These are phyloP conservation scores for Dicaeum eximium DNA, from an alignment of 2,113 vertebrate species.

Conservation along the genomic window DNA sequence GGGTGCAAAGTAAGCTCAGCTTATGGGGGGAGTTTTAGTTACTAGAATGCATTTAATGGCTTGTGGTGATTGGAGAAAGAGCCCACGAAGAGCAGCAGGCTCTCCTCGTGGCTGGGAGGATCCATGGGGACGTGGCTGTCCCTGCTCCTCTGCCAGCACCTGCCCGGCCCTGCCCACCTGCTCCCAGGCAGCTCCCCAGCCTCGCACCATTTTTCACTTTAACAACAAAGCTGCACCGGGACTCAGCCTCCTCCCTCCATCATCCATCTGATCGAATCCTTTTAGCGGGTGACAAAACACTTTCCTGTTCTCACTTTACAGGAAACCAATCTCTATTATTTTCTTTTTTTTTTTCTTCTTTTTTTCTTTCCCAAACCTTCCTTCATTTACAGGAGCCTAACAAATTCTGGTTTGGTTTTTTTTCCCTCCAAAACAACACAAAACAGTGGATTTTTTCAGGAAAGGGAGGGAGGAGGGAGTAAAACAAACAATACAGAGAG, in stretches of 20 bases:
- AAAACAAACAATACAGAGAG: background rate
- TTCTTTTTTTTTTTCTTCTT: too few species aligned
- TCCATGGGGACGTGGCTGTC: background rate
- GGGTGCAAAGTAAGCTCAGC: background rate
- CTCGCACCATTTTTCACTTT: background rate
- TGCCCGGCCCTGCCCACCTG: background rate
- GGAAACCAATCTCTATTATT: background rate
- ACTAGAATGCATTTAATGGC: background rate
- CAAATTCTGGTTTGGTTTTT: background rate
- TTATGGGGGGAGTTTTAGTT: background rate
- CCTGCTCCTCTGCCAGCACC: background rate
- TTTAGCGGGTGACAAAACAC: conserved; percentile 45
- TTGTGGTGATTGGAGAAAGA: background rate
- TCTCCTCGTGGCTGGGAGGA: background rate
- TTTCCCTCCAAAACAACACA: background rate
- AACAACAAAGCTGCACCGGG: background rate
- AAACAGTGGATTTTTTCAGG: background rate
- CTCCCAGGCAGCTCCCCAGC: background rate
- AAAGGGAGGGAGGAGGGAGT: background rate
- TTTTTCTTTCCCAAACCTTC: background rate
- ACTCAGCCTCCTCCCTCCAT: background rate
- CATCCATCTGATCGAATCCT: background rate
- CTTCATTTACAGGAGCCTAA: background rate
- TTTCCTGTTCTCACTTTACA: conserved; percentile 9
- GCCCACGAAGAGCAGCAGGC: accelerated